Evolutionary conservation across 2,797 vertebrate species (phyloP).

Genomic region (Chaenodraco wilsoni): DNA sequence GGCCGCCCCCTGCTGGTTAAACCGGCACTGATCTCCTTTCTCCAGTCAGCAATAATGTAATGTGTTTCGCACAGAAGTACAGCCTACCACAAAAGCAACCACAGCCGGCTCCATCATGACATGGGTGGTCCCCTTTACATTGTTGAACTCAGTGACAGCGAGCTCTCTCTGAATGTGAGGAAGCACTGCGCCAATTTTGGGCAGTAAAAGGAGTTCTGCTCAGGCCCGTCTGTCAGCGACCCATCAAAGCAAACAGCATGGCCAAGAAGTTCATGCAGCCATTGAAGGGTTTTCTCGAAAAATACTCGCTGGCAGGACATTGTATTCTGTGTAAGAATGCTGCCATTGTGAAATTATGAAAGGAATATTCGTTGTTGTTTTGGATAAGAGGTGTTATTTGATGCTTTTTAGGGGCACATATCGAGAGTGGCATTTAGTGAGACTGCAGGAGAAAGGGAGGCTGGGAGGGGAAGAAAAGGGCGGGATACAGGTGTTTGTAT

Average conservation of each 20-base stretch:
- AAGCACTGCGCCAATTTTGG: slow-evolving; percentile 45
- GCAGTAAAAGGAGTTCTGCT: slow-evolving; percentile 58
- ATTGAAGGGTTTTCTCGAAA: slow-evolving; percentile 61
- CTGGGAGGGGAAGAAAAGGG: not conserved
- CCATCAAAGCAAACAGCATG: slow-evolving; percentile 61
- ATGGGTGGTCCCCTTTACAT: slow-evolving; percentile 79
- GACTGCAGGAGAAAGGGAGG: slow-evolving; percentile 27
- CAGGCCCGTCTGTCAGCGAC: slow-evolving; percentile 70
- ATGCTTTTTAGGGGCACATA: slow-evolving; percentile 38
- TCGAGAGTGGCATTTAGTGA: slow-evolving; percentile 31
- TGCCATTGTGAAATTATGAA: slow-evolving; percentile 59
- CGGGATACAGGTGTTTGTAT: slow-evolving; percentile 63
- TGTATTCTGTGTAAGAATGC: slow-evolving; percentile 52
- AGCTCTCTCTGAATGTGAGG: slow-evolving; percentile 42
- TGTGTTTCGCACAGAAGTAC: slow-evolving; percentile 49
- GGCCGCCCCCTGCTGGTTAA: slow-evolving; percentile 74
- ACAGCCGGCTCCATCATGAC: slow-evolving; percentile 51
- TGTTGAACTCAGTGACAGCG: slow-evolving; percentile 70
- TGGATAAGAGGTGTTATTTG: slow-evolving; percentile 58
- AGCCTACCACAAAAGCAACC: slow-evolving; percentile 53
- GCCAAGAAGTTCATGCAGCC: slow-evolving; percentile 56
- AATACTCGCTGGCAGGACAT: slow-evolving; percentile 61
- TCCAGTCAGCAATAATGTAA: slow-evolving; percentile 52
- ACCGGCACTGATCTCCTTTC: not conserved
- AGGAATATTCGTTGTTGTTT: slow-evolving; percentile 45